Conservation (phyloP, 2,888 invertebrate species). For the Hartigia nigra region DNA sequence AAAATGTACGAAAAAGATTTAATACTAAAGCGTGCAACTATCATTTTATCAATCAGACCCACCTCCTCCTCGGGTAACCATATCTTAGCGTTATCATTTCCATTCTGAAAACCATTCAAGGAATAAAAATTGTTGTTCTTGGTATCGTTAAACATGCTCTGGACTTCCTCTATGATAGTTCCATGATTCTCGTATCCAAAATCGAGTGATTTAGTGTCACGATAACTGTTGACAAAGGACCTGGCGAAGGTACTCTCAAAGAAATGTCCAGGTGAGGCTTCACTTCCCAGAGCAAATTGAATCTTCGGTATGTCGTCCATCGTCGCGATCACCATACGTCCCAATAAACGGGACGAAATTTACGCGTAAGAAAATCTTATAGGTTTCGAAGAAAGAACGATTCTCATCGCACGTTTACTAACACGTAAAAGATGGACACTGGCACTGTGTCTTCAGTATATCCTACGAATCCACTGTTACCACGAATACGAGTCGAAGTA, state of each 20-base stretch:
- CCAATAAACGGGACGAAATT: not conserved
- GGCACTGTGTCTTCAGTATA: not conserved
- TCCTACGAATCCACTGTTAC: not conserved
- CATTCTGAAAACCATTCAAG: conserved; percentile 23
- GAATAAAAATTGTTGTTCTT: conserved; percentile 47
- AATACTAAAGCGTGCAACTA: not conserved
- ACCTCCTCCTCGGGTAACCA: not conserved
- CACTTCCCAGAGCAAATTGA: conserved; percentile 57
- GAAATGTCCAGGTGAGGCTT: conserved; percentile 64
- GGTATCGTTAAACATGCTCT: conserved; percentile 25
- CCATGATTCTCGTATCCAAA: conserved; percentile 52
- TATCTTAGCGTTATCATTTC: not conserved
- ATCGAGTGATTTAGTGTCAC: conserved; percentile 64
- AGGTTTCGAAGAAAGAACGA: not conserved
- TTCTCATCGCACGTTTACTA: not conserved
- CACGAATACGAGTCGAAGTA: not conserved
- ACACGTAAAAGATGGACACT: not conserved
- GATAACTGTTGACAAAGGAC: conserved; percentile 65
- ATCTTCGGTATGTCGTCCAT: conserved; percentile 49
- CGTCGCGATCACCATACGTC: not conserved
- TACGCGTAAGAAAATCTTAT: not conserved
- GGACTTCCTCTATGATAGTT: conserved; percentile 35
- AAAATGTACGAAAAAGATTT: not conserved
- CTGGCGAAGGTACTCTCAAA: conserved; percentile 71
- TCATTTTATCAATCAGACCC: not conserved